phyloP scores from a whole-genome alignment of 2,113 vertebrate species.

The Calidris pygmaea region DNA sequence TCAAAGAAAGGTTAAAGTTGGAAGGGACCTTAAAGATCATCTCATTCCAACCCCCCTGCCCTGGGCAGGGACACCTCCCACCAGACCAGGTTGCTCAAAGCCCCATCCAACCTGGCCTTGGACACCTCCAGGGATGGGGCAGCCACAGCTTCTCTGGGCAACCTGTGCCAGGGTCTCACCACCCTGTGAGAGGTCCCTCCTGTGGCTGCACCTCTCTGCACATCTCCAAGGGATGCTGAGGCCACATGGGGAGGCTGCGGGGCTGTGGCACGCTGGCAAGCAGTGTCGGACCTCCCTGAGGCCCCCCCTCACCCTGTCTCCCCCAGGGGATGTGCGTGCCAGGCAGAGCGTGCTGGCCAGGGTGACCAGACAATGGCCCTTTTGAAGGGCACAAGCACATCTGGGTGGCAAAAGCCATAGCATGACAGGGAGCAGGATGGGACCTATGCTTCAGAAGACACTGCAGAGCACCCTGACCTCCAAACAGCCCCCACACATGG shows the following conservation, averaged over 20 bases:
- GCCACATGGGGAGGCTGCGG: background rate
- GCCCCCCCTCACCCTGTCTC: background rate
- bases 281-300: rapidly evolving
- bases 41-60: background rate
- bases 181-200: background rate
- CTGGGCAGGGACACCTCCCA: background rate
- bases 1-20: background rate
- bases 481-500: background rate
- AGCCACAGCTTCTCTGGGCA: background rate
- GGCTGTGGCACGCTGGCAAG: rapidly evolving
- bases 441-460: rapidly evolving
- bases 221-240: background rate
- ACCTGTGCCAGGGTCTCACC: background rate
- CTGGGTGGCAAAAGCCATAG: background rate
- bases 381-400: conserved; percentile 12
- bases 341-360: background rate
- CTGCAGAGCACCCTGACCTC: background rate
- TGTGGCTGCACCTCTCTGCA: background rate
- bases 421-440: background rate
- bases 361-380: background rate
- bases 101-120: background rate
- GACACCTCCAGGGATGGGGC: background rate
- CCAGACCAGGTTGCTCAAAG: background rate
- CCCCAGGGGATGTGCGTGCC: background rate
- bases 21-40: background rate